Conservation (phyloP, 2,113 vertebrate genomes). For the Orientallactaga bullata region DNA sequence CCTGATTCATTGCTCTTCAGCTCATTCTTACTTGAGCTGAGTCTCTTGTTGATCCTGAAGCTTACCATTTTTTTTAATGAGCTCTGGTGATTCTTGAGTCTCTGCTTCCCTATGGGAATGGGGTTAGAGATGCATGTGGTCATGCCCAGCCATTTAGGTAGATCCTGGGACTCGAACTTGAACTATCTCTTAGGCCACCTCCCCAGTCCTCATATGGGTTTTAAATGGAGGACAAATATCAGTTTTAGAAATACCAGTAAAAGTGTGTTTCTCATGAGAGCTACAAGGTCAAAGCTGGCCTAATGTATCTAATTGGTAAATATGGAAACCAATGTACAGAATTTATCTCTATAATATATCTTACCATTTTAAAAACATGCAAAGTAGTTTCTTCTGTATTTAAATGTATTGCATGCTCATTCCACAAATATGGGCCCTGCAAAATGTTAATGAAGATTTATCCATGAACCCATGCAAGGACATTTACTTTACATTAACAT, state of each 20-base stretch:
- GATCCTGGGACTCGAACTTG: too few species aligned
- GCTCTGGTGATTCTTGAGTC: too few species aligned
- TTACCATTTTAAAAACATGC: slow-evolving; percentile 45
- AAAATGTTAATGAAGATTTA: slow-evolving; percentile 27
- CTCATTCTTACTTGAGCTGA: too few species aligned
- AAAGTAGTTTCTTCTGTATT: not conserved
- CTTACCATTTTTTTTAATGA: too few species aligned
- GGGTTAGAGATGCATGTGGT: too few species aligned
- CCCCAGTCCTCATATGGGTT: not conserved
- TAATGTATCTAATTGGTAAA: slow-evolving; percentile 45
- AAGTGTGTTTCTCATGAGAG: slow-evolving; percentile 21
- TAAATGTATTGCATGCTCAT: slow-evolving; percentile 27
- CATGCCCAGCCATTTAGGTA: too few species aligned
- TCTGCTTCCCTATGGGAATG: too few species aligned
- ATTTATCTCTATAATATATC: slow-evolving; percentile 43
- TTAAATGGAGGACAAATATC: slow-evolving; percentile 58
- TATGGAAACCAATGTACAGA: slow-evolving; percentile 19
- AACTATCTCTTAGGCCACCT: too few species aligned
- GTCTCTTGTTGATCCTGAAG: too few species aligned
- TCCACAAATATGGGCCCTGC: not conserved
- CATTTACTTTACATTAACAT: slow-evolving; percentile 19
- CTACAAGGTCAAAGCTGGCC: not conserved
- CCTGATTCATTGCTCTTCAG: too few species aligned
- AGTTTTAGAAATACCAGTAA: slow-evolving; percentile 43
- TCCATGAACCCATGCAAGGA: not conserved